These are phyloP conservation scores for Epinephelus lanceolatus DNA, from an alignment of 2,113 vertebrate species.

Conservation along the genomic window DNA sequence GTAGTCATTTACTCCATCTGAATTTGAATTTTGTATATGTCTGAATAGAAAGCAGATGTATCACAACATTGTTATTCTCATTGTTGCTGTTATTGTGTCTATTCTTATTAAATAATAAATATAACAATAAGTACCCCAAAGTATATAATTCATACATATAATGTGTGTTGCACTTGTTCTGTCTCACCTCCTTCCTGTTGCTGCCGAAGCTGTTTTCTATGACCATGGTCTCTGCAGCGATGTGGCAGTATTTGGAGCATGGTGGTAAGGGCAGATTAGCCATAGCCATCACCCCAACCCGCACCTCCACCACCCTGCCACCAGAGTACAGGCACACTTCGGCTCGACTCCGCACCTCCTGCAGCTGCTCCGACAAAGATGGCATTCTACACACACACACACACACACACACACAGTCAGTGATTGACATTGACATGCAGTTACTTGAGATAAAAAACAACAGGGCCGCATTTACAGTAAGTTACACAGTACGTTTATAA, in stretches of 20 bases:
- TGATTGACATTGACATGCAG: neutral
- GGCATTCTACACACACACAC: constrained; percentile 68
- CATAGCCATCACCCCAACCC: constrained; percentile 74
- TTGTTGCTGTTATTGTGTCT: no score
- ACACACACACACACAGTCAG: neutral
- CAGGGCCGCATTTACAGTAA: neutral
- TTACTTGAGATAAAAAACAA: neutral
- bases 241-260: constrained; percentile 80
- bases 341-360: constrained; percentile 73
- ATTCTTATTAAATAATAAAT: no score
- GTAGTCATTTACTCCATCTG: no score
- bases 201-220: constrained; percentile 78
- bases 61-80: no score
- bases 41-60: no score
- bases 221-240: constrained; percentile 82
- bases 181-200: constrained; percentile 81
- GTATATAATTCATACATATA: no score
- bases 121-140: no score
- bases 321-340: constrained; percentile 78
- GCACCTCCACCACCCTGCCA: constrained; percentile 77
- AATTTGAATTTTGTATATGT: no score
- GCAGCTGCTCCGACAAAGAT: constrained; percentile 79
- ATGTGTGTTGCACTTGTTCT: neutral
- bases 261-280: constrained; percentile 81
- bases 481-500: neutral